Percentiles rank a stretch among this genome's conserved stretches.
Evolutionary conservation across 2,888 invertebrate genomes (phyloP).

Genomic region (Osedax fenrisi): DNA sequence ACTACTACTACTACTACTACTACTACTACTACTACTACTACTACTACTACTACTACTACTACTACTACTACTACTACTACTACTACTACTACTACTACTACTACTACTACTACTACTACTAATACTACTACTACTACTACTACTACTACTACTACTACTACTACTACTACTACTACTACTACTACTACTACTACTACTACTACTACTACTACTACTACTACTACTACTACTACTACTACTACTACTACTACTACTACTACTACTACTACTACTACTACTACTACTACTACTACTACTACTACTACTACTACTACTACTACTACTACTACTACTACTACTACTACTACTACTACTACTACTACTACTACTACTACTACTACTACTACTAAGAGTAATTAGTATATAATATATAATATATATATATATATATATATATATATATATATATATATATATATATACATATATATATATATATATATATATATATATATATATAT

Average conservation of each 20-base stretch:
- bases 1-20: not conserved
- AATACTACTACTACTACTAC: not conserved
- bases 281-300: not conserved
- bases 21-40: not conserved
- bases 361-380: not conserved
- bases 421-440: too few relatives aligned
- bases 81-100: not conserved
- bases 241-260: not conserved
- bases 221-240: not conserved
- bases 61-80: not conserved
- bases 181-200: not conserved
- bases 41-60: not conserved
- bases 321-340: not conserved
- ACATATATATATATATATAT: too few relatives aligned
- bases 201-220: not conserved
- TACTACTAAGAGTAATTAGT: not conserved
- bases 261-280: not conserved
- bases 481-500: too few relatives aligned
- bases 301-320: not conserved
- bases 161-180: not conserved
- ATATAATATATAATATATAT: too few relatives aligned
- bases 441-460: too few relatives aligned
- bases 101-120: not conserved
- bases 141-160: not conserved
- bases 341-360: not conserved